A percentile compares a stretch with the other conserved stretches of the same genome.
Evolutionary conservation across 2,888 invertebrate genomes (phyloP).

Genomic region (Erebia epiphron): DNA sequence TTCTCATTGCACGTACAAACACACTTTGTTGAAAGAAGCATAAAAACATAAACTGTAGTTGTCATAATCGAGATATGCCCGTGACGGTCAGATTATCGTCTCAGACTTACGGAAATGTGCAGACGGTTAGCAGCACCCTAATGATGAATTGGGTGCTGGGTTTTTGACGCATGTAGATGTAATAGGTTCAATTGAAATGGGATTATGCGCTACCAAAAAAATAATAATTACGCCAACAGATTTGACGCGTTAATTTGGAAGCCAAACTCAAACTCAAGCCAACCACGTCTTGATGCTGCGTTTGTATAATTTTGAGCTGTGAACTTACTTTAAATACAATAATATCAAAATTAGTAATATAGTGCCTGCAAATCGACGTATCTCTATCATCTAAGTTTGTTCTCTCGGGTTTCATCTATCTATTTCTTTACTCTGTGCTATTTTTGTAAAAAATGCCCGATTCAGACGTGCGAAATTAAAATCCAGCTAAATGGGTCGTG

Average conservation of each 20-base stretch:
- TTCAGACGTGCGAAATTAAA: slow-evolving; percentile 55
- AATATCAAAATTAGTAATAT: too few species aligned
- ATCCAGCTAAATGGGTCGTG: slow-evolving; percentile 44
- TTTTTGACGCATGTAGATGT: too few species aligned
- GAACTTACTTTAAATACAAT: too few species aligned
- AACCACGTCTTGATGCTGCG: too few species aligned
- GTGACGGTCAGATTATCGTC: slow-evolving; percentile 44
- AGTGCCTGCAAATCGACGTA: too few species aligned
- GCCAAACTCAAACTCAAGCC: too few species aligned
- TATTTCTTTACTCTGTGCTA: slow-evolving; percentile 29
- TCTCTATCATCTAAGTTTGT: background rate
- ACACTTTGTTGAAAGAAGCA: slow-evolving; percentile 41
- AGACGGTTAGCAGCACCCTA: background rate
- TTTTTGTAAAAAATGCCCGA: slow-evolving; percentile 49
- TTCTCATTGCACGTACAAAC: slow-evolving; percentile 38
- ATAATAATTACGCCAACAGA: too few species aligned
- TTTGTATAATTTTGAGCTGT: too few species aligned
- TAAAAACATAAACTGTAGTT: slow-evolving; percentile 39
- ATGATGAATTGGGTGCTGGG: too few species aligned
- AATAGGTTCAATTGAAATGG: too few species aligned
- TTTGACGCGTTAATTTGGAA: too few species aligned
- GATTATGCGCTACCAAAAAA: too few species aligned
- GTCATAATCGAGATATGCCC: slow-evolving; percentile 46
- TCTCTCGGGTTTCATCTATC: background rate
- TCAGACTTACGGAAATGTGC: background rate